A percentile compares a stretch with the other conserved stretches of the same genome.
Evolutionary conservation across 2,888 invertebrate species (phyloP).

Genomic region (Synanthedon myopaeformis): DNA sequence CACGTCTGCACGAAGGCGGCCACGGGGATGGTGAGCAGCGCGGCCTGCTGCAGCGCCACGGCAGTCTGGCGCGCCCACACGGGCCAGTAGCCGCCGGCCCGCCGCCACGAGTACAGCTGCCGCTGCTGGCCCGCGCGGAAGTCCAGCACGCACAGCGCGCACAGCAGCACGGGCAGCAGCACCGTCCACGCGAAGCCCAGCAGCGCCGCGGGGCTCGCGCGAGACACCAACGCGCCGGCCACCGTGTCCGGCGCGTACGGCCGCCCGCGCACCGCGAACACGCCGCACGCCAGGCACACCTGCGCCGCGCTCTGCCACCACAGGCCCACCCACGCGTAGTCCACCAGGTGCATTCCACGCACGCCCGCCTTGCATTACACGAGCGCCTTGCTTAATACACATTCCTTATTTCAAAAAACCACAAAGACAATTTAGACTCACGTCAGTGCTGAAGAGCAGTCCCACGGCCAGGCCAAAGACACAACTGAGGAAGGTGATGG

Average conservation of each 20-base stretch:
- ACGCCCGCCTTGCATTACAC: constrained; percentile 73
- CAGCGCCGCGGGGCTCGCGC: constrained; percentile 69
- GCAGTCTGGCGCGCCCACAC: constrained; percentile 84
- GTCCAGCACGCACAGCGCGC: constrained; percentile 71
- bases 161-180: constrained; percentile 82
- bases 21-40: constrained; percentile 79
- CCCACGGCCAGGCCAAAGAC: constrained; percentile 85
- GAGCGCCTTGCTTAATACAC: not conserved
- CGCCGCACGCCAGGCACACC: constrained; percentile 81
- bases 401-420: too few species aligned
- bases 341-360: constrained; percentile 85
- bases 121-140: constrained; percentile 58
- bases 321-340: constrained; percentile 83
- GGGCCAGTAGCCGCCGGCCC: constrained; percentile 76
- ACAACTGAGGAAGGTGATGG: constrained; percentile 86
- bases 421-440: constrained; percentile 35
- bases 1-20: constrained; percentile 78
- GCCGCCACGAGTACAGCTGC: constrained; percentile 56
- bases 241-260: constrained; percentile 83
- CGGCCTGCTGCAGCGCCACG: constrained; percentile 77
- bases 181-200: constrained; percentile 91
- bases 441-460: constrained; percentile 89
- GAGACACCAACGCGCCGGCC: constrained; percentile 59
- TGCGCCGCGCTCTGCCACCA: constrained; percentile 91
- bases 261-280: constrained; percentile 87